These are phyloP conservation scores for Silurus lanzhouensis DNA, from an alignment of 2,797 vertebrate genomes.

Conservation along the genomic window DNA sequence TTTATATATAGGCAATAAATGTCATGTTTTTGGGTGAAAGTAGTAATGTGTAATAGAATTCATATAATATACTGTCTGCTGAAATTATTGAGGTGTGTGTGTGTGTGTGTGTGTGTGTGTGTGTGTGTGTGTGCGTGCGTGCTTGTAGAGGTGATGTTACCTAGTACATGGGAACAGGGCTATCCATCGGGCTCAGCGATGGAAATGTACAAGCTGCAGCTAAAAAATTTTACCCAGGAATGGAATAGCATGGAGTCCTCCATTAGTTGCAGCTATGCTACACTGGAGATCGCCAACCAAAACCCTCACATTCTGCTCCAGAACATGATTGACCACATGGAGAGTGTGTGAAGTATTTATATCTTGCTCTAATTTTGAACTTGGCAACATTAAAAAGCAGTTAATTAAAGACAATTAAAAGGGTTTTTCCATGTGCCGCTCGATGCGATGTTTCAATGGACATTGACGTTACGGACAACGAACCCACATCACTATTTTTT, in stretches of 20 bases:
- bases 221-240: slow-evolving; percentile 67
- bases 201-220: slow-evolving; percentile 68
- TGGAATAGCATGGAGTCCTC: slow-evolving; percentile 74
- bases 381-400: not conserved
- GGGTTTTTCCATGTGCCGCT: not conserved
- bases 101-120: not conserved
- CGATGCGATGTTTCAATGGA: not conserved
- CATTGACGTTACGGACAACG: not conserved
- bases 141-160: slow-evolving; percentile 66
- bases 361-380: not conserved
- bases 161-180: slow-evolving; percentile 71
- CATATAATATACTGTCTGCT: not conserved
- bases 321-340: slow-evolving; percentile 76
- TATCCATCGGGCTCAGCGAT: slow-evolving; percentile 83
- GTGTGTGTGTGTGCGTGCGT: not conserved
- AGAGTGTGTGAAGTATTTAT: slow-evolving; percentile 77
- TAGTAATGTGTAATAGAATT: not conserved
- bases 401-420: not conserved
- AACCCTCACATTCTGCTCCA: slow-evolving; percentile 78
- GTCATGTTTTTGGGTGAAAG: not conserved
- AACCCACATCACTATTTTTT: not conserved
- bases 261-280: slow-evolving; percentile 59
- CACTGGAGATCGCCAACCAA: slow-evolving; percentile 78
- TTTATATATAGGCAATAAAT: not conserved
- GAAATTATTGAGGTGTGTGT: not conserved